Evolutionary conservation across 2,797 vertebrate species (phyloP), one percentile per base, ranked within the genome.

Genomic region (Liasis olivaceus): DNA sequence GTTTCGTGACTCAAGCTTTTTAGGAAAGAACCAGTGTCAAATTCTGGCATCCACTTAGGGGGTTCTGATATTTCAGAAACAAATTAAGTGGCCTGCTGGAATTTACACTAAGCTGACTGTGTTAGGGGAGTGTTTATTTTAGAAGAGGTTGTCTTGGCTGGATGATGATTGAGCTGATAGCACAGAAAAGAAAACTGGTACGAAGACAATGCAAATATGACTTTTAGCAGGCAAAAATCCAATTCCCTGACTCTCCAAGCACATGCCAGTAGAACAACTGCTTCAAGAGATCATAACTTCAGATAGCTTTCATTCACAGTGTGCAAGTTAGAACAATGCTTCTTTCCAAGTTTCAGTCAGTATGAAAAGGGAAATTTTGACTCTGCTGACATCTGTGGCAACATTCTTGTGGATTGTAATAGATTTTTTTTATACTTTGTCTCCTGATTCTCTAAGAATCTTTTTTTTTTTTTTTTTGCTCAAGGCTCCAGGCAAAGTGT

Each of bases 1-100:
- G 47, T 94, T 88, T 26, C 93, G 87, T 93, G 95, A 95, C 88
- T 95, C 81, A 92, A 63, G 88, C 91, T 94, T 90, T 95, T 95
- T 93, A 95, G 81, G 89, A 95, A 95, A 36, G 58, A 95, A 87
- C 81, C 72, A 51, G 86, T 60, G 85, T 94, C 88, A 95, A 91
- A 96, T 77, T 89, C 87, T 94, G 92, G 95, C 93, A 93, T 81
- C 88, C 87, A 94, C 63, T 1, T 3, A 95, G 85, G 60, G 89
- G n/a, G 89, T 94, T 94, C 87, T 84, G 72, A 77, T 90, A 93
- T 96, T 9, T 9, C 89, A 93, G 72, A 92, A 87, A 88, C 85
- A n/a, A 88, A 81, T 94, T 93, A 92, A 54, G 91, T 89, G 81
- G 90, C 15, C 5, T 87, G 4, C 0, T 62, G 88, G 91, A 94